Base-by-base conservation (phyloP, 2,888 invertebrate genomes). In the Phymatocera aterrima region DNA sequence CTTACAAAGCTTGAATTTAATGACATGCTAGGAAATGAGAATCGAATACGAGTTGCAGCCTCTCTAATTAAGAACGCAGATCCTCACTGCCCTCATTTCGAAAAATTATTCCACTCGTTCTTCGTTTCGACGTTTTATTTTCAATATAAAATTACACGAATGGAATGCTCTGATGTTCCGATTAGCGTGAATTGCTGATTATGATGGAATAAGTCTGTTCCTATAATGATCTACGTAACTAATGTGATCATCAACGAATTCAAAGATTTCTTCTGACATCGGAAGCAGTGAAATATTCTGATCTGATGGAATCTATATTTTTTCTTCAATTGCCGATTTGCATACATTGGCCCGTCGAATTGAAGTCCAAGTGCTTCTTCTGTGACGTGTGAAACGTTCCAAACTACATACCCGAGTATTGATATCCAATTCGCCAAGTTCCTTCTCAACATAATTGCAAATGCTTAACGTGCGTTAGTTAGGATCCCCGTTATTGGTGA, bases 301-400 rank as follows among this genome's bases (percentile, higher is more conserved):
- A n/a, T n/a, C n/a, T n/a, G n/a, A n/a, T n/a, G n/a, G n/a, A n/a
- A n/a, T n/a, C n/a, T n/a, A n/a, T n/a, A n/a, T n/a, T n/a, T n/a
- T n/a, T n/a, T n/a, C n/a, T n/a, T n/a, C n/a, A n/a, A n/a, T n/a
- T 43, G 43, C 6, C 43, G 43, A 43, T 43, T 43, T 43, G 6
- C 12, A 6, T 1, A 43, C 8, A 0, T 43, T 1, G 8, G 43
- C 8, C 8, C 8, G 6, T 6, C 43, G 43, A 43, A 6, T 43
- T 1, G 43, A 12, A 43, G 6, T 12, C 43, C 12, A 12, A 43
- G 43, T 43, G 43, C 43, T 43, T 43, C 43, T n/a, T 57, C 28
- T 61, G 34, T 37, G 18, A 64, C 61, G 61, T 64, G 61, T 64
- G 31, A 64, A 64, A 64, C 61, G 34, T 18, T 21, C 37, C n/a